phyloP scores from a whole-genome alignment of 2,113 vertebrate species.

The Osmerus mordax region DNA sequence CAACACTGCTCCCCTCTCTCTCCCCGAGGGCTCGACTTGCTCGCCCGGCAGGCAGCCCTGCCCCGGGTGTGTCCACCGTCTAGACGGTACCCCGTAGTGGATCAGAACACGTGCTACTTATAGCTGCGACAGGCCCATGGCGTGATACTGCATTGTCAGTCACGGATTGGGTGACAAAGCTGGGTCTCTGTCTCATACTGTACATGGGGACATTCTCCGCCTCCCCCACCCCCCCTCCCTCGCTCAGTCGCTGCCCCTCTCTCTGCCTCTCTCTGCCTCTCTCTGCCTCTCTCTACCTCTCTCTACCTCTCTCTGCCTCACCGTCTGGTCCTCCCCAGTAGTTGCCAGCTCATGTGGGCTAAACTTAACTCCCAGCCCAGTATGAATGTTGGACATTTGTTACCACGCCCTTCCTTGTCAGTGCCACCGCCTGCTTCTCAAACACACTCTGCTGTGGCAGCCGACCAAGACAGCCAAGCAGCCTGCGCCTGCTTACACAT shows the following conservation, averaged over 20 bases:
- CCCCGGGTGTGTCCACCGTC: conserved; percentile 28
- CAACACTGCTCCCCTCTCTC: too few species aligned
- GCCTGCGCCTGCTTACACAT: background rate
- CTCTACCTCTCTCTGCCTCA: conserved; percentile 42
- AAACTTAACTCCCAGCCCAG: conserved; percentile 65
- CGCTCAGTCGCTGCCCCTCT: background rate
- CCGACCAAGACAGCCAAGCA: conserved; percentile 37
- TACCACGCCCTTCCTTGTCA: conserved; percentile 59
- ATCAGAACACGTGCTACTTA: conserved; percentile 45
- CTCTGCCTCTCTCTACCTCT: conserved; percentile 34
- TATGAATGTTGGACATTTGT: conserved; percentile 59
- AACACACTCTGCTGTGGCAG: conserved; percentile 33
- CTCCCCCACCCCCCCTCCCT: background rate
- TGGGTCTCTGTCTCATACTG: conserved; percentile 35
- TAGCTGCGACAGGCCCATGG: conserved; percentile 35
- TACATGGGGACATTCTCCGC: conserved; percentile 30
- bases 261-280: background rate
- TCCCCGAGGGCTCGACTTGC: too few species aligned
- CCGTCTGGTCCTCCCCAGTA: conserved; percentile 26
- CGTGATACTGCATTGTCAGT: conserved; percentile 32
- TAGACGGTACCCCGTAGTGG: conserved; percentile 34
- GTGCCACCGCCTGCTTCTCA: conserved; percentile 37
- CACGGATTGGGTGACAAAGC: conserved; percentile 50
- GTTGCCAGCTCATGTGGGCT: conserved; percentile 58
- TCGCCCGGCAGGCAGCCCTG: conserved; percentile 17